These are phyloP conservation scores for Hydriomena furcata DNA, from an alignment of 2,888 invertebrate genomes.

Conservation along the genomic window DNA sequence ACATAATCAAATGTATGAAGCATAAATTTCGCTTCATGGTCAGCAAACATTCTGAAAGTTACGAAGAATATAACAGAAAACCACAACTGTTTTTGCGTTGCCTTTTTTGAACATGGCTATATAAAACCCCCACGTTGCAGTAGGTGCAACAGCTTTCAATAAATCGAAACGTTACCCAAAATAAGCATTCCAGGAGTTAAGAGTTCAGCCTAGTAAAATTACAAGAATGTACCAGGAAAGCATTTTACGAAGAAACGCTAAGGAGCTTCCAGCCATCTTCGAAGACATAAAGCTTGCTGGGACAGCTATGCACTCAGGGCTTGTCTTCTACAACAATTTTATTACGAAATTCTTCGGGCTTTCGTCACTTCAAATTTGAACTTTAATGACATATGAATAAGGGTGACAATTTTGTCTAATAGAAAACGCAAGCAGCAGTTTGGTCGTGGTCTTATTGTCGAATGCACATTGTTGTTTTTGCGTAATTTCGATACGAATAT, in stretches of 20 bases:
- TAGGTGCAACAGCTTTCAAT: not conserved
- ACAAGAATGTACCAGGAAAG: slow-evolving; percentile 48
- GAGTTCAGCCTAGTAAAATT: slow-evolving; percentile 31
- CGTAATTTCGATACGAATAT: slow-evolving; percentile 37
- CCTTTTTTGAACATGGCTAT: no score
- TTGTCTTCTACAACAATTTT: slow-evolving; percentile 47
- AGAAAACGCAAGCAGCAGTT: slow-evolving; percentile 21
- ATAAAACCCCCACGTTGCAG: no score
- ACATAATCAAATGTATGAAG: no score
- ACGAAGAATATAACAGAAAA: no score
- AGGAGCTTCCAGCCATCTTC: slow-evolving; percentile 67
- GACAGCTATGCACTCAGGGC: slow-evolving; percentile 70
- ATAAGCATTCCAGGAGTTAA: slow-evolving; percentile 33
- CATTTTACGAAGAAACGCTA: slow-evolving; percentile 72
- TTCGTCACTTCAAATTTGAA: slow-evolving; percentile 33
- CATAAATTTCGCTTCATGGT: no score
- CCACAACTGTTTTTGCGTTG: no score
- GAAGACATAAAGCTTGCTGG: slow-evolving; percentile 71
- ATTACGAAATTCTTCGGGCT: slow-evolving; percentile 23
- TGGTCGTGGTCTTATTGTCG: slow-evolving; percentile 37
- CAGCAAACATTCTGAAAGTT: no score
- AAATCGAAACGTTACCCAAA: slow-evolving; percentile 24
- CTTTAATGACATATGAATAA: slow-evolving; percentile 42
- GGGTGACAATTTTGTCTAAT: slow-evolving; percentile 18
- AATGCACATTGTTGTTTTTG: slow-evolving; percentile 40